Evolutionary conservation across 2,888 invertebrate genomes (phyloP).

Genomic region (Sepiola atlantica): DNA sequence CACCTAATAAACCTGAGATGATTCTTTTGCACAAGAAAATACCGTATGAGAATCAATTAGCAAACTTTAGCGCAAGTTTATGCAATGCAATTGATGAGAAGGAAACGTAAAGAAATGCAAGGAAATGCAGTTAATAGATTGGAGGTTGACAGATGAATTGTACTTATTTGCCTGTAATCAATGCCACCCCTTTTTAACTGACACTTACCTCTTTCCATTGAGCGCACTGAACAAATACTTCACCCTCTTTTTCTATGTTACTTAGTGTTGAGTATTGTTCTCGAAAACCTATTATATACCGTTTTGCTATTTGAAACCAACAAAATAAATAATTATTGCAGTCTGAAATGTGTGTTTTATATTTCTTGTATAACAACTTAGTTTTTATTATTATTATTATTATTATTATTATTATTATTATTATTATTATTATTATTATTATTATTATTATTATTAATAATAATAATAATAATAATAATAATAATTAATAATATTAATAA

Average conservation of each 20-base stretch:
- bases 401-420: too few species aligned
- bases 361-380: too few species aligned
- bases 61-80: neutral
- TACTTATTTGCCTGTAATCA: neutral
- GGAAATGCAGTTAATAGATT: neutral
- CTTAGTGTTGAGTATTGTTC: neutral
- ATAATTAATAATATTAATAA: too few species aligned
- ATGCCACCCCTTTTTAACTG: neutral
- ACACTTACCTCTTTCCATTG: neutral
- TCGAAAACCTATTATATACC: neutral
- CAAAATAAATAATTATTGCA: too few species aligned
- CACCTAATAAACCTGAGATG: neutral
- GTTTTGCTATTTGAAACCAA: neutral
- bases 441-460: too few species aligned
- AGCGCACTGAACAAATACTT: neutral
- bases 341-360: too few species aligned
- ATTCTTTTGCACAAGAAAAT: neutral
- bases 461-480: too few species aligned
- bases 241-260: neutral
- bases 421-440: too few species aligned
- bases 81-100: too few species aligned
- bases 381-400: too few species aligned
- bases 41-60: neutral
- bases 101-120: neutral
- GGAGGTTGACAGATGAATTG: neutral